phyloP scores from a whole-genome alignment of 1,140 invertebrate species.

The Eriosoma lanigerum region DNA sequence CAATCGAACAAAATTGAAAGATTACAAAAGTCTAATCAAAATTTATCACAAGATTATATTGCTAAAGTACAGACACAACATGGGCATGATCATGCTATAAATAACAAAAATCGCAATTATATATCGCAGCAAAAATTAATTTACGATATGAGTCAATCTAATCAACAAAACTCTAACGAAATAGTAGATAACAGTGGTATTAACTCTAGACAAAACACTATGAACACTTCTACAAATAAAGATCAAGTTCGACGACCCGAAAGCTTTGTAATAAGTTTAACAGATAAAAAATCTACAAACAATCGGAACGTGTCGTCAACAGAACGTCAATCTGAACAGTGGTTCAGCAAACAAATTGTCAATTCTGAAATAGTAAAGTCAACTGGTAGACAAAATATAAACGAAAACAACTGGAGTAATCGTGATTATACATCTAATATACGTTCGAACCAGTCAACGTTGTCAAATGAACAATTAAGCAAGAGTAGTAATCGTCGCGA shows the following conservation, averaged over 20 bases:
- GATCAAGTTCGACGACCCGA: slow-evolving; percentile 3
- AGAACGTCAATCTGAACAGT: background rate
- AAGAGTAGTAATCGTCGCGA: background rate
- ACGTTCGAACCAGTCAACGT: background rate
- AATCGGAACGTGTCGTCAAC: background rate
- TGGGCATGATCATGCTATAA: background rate
- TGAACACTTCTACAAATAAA: background rate
- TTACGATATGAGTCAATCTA: background rate
- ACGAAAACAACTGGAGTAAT: background rate
- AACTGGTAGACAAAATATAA: too few species aligned
- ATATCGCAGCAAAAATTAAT: background rate
- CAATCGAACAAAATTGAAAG: background rate
- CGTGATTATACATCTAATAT: background rate
- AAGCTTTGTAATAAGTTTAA: slow-evolving; percentile 18
- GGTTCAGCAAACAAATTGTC: background rate
- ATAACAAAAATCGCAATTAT: background rate
- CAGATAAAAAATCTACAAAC: background rate
- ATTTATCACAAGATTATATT: background rate
- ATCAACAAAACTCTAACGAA: background rate
- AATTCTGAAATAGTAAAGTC: background rate
- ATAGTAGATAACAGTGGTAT: background rate
- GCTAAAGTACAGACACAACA: background rate
- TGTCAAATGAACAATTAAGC: background rate
- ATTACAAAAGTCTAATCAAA: background rate
- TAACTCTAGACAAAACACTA: background rate